phyloP scores from a whole-genome alignment of 2,888 invertebrate genomes.

The Agrotis exclamationis region DNA sequence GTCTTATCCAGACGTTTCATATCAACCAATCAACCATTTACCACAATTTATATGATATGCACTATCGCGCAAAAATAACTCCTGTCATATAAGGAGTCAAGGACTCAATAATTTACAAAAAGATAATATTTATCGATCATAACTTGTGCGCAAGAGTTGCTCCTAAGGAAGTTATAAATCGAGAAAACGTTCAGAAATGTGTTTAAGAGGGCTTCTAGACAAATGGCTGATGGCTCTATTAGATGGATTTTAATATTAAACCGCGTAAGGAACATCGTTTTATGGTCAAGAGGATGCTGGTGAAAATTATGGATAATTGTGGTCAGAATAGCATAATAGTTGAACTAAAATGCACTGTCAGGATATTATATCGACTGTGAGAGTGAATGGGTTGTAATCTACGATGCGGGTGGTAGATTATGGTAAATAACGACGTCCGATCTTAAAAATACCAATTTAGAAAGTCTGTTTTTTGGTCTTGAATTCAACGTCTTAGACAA shows the following conservation, averaged over 20 bases:
- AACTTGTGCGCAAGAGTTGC: slow-evolving; percentile 37
- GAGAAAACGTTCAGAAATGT: slow-evolving; percentile 29
- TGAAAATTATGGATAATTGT: too few species aligned
- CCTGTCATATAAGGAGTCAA: slow-evolving; percentile 29
- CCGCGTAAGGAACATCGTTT: too few species aligned
- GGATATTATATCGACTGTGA: too few species aligned
- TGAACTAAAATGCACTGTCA: too few species aligned
- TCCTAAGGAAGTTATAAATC: slow-evolving; percentile 35
- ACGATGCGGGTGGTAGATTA: too few species aligned
- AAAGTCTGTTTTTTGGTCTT: too few species aligned
- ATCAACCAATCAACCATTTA: slow-evolving; percentile 12
- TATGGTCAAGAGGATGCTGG: background rate
- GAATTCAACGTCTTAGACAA: too few species aligned
- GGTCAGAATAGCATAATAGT: too few species aligned
- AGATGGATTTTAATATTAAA: slow-evolving; percentile 20
- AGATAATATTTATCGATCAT: slow-evolving; percentile 51
- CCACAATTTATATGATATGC: slow-evolving; percentile 15
- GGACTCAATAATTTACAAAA: slow-evolving; percentile 29
- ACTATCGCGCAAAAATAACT: slow-evolving; percentile 33
- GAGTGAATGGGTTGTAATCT: too few species aligned
- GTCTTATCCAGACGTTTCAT: background rate
- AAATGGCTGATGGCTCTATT: slow-evolving; percentile 39
- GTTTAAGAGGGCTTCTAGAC: slow-evolving; percentile 8
- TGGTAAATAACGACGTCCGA: too few species aligned
- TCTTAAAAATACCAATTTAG: too few species aligned